phyloP scores from a whole-genome alignment of 2,888 invertebrate species.

The Suillia variegata region DNA sequence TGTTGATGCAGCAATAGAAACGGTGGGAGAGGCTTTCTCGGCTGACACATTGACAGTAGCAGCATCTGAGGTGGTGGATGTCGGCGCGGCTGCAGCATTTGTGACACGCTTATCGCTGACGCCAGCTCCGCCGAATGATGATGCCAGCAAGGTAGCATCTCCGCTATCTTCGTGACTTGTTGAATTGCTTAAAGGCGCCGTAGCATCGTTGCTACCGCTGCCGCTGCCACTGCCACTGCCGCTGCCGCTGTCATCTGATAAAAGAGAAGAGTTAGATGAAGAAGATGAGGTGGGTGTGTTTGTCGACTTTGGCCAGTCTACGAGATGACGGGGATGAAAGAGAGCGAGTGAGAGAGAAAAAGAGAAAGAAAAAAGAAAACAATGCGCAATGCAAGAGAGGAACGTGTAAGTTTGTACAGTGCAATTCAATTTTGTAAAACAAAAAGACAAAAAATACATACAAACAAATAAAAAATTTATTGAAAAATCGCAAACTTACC shows the following conservation, averaged over 20 bases:
- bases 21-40: neutral
- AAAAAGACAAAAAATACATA: constrained; percentile 20
- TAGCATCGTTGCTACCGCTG: constrained; percentile 9
- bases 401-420: constrained; percentile 18
- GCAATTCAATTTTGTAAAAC: constrained; percentile 16
- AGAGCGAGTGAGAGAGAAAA: no score
- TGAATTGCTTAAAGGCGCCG: constrained; percentile 16
- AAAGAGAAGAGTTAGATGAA: constrained; percentile 48
- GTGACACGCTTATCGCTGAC: neutral
- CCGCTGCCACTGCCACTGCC: constrained; percentile 19
- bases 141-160: neutral
- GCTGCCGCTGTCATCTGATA: constrained; percentile 47
- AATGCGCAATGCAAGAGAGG: neutral
- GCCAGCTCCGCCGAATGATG: neutral
- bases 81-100: constrained; percentile 20
- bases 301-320: constrained; percentile 55
- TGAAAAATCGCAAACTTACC: constrained; percentile 45
- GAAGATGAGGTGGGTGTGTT: constrained; percentile 15
- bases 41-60: neutral
- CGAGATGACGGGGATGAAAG: no score
- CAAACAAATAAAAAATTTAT: constrained; percentile 26
- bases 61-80: constrained; percentile 12
- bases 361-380: constrained; percentile 4
- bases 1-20: constrained; percentile 10
- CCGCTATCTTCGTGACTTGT: neutral